These are phyloP conservation scores for Alentia gelatinosa DNA, from an alignment of 2,888 invertebrate species.

Conservation along the genomic window DNA sequence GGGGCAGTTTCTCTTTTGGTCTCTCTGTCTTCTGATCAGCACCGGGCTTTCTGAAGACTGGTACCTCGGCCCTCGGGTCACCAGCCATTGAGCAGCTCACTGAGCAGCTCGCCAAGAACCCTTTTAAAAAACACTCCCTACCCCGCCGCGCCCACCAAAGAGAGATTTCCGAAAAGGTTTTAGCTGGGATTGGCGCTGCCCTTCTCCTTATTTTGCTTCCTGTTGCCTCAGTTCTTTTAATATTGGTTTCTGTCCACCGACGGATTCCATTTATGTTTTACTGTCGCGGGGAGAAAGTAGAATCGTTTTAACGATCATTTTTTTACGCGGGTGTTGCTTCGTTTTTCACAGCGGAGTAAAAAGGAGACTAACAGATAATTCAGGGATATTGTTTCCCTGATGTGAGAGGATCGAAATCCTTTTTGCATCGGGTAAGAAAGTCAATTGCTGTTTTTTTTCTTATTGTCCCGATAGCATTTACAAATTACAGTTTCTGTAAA, in stretches of 20 bases:
- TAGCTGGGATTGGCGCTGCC: neutral
- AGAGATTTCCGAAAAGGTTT: neutral
- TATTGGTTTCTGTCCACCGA: neutral
- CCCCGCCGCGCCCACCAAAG: neutral
- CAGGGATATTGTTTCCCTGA: neutral
- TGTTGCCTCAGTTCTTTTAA: neutral
- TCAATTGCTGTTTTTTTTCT: neutral
- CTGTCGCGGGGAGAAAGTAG: neutral
- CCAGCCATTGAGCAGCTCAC: neutral
- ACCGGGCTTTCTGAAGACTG: neutral
- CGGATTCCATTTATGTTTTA: neutral
- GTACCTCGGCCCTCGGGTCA: neutral
- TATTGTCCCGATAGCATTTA: too few species aligned
- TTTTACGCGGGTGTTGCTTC: neutral
- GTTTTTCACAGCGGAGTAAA: too few species aligned
- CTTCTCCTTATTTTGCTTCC: neutral
- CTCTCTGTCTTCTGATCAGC: neutral
- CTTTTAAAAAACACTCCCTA: neutral
- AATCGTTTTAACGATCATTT: neutral
- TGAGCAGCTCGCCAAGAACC: too few species aligned
- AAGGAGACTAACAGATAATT: neutral
- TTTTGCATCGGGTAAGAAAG: neutral
- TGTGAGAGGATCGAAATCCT: neutral
- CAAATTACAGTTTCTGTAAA: too few species aligned
- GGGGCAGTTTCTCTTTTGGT: neutral